Percentiles rank a stretch among this genome's conserved stretches.
Conservation (phyloP, 2,888 invertebrate genomes). For the Neuroscelio doddi region DNA sequence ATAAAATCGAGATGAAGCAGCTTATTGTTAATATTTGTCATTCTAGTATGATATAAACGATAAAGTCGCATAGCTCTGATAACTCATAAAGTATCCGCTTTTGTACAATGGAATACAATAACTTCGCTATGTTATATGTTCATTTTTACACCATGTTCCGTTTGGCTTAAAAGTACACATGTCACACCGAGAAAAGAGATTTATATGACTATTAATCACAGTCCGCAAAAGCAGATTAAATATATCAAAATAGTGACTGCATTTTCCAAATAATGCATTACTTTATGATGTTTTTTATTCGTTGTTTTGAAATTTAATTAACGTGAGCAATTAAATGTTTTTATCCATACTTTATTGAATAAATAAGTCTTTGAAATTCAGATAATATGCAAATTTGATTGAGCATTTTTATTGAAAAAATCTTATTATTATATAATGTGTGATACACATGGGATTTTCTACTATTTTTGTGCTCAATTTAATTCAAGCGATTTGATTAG, state of each 20-base stretch:
- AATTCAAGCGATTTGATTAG: constrained; percentile 44
- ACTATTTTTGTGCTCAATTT: constrained; percentile 18
- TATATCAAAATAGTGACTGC: constrained; percentile 16
- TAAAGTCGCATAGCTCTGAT: constrained; percentile 19
- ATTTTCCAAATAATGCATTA: constrained; percentile 16
- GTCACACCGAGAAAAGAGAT: constrained; percentile 14
- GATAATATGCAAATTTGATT: too few relatives aligned
- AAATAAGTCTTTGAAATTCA: too few relatives aligned
- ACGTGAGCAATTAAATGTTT: too few relatives aligned
- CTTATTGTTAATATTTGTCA: constrained; percentile 10
- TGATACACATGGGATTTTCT: too few relatives aligned
- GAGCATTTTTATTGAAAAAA: too few relatives aligned
- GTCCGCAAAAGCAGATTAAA: constrained; percentile 11
- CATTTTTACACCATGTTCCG: constrained; percentile 12
- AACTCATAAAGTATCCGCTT: constrained; percentile 24
- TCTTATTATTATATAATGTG: too few relatives aligned
- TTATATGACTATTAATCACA: constrained; percentile 16
- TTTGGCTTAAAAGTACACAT: constrained; percentile 21
- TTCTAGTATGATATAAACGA: constrained; percentile 9
- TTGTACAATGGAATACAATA: constrained; percentile 10
- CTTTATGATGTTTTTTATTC: constrained; percentile 6
- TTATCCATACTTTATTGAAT: too few relatives aligned
- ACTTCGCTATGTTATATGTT: constrained; percentile 14
- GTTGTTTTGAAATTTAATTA: too few relatives aligned
- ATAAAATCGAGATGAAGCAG: background rate